Percentiles rank a stretch among this genome's conserved stretches.
Evolutionary conservation across 92 coral and sea anemone species (phyloP).

Genomic region (Phymanthus crucifer): DNA sequence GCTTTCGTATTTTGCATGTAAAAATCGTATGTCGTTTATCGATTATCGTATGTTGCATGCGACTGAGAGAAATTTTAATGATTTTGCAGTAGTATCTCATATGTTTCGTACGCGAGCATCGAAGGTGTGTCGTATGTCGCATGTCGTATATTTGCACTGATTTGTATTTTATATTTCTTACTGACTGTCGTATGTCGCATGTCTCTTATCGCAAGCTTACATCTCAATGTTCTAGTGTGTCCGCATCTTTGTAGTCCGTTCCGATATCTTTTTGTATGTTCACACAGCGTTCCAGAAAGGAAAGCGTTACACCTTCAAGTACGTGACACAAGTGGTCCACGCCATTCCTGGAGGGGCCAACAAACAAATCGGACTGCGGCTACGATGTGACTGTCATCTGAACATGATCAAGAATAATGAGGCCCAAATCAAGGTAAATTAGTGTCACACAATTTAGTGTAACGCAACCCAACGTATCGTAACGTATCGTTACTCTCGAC

Average conservation of each 20-base stretch:
- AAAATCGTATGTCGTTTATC: no score
- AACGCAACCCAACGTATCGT: not conserved
- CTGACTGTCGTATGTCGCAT: not conserved
- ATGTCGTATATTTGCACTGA: not conserved
- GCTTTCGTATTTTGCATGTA: no score
- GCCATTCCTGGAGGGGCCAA: slow-evolving; percentile 67
- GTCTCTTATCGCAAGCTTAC: not conserved
- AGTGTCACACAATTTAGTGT: not conserved
- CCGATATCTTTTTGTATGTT: not conserved
- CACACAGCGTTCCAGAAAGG: slow-evolving; percentile 57
- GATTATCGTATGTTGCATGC: no score
- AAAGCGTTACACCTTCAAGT: slow-evolving; percentile 68
- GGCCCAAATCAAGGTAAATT: slow-evolving; percentile 67
- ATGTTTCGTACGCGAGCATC: no score
- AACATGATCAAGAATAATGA: slow-evolving; percentile 38
- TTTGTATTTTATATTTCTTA: not conserved
- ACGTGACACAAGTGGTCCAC: slow-evolving; percentile 61
- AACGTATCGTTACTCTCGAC: not conserved
- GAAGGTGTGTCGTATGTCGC: not conserved
- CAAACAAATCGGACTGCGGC: slow-evolving; percentile 72
- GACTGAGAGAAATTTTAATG: no score
- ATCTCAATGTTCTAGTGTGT: not conserved
- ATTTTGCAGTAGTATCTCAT: no score
- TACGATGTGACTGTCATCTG: slow-evolving; percentile 60
- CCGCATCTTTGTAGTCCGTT: not conserved